Base-by-base conservation (phyloP, 2,113 vertebrate species). In the Lophotis ruficrista region DNA sequence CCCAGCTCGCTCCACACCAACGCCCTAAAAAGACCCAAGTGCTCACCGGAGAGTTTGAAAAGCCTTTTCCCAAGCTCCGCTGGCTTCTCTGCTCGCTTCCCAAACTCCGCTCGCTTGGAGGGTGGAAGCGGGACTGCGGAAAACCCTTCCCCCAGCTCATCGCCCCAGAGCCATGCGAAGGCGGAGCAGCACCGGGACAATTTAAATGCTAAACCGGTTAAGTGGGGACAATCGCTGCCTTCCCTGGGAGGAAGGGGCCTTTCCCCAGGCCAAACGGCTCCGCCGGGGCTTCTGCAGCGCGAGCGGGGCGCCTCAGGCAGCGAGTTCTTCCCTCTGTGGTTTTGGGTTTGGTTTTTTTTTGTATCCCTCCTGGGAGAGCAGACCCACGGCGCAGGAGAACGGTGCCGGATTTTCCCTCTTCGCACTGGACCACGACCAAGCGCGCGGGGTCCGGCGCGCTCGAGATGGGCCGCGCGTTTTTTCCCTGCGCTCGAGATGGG, bases 141-240 rank as follows among this genome's bases (percentile, higher is more conserved):
- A 38, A 79, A 43, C 87, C 91, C 83, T 80, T 31, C 83, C 93
- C 90, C 93, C 76, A 61, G 20, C 76, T 83, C 87, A 62, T 58
- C 51, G 7, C 25, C 64, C 56, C 56, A 3, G 21, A 60, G 65
- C 38, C 73, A 51, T 33, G 66, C 37, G 23, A 81, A 84, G 90
- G 87, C 83, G 75, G 80, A 85, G 88, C 84, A 7, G 64, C 31
- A 64, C 23, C 6, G 77, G 77, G 66, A 14, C 89, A 17, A 95
- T 94, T 95, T 94, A 89, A 94, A 94, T 94, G 94, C 89, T 79
- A 94, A 94, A 89, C 57, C 35, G 50, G 77, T 92, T 95, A 94
- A 95, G 81, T 87, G 86, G 89, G 85, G 81, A 60, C 92, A 89
- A 89, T 92, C 66, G 64, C 80, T 60, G 75, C 65, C 69, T 65